A percentile compares a stretch with the other conserved stretches of the same genome.
phyloP scores from a whole-genome alignment of 2,888 invertebrate species.

The Tubulanus polymorphus region DNA sequence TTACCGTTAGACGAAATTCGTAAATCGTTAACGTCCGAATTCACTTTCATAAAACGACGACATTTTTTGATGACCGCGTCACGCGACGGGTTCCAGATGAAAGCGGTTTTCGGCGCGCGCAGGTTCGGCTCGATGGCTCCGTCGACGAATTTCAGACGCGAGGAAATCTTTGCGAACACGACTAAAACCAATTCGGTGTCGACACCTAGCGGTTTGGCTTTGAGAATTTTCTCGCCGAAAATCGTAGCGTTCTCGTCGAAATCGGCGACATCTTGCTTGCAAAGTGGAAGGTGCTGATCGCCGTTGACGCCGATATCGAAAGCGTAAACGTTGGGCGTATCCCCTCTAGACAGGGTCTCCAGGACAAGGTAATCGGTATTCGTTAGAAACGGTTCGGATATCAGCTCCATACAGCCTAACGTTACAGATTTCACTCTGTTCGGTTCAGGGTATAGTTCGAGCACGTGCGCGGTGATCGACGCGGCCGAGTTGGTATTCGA shows the following conservation, averaged over 20 bases:
- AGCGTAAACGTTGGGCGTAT: neutral
- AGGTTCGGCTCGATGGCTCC: neutral
- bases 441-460: neutral
- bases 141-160: neutral
- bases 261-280: neutral
- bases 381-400: neutral
- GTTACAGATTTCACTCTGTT: too few species aligned
- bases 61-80: neutral
- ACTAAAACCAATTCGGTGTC: neutral
- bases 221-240: neutral
- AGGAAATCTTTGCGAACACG: neutral
- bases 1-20: neutral
- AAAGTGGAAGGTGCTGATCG: too few species aligned
- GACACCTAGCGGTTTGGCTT: neutral
- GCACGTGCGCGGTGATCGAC: neutral
- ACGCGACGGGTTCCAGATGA: neutral
- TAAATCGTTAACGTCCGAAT: neutral
- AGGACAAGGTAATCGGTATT: neutral
- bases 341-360: neutral
- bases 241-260: neutral
- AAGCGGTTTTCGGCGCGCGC: neutral
- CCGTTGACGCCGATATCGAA: too few species aligned
- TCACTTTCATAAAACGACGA: neutral
- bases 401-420: neutral
- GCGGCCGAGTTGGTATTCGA: neutral